Percentiles rank a stretch among this genome's conserved stretches.
These are phyloP conservation scores for Schizotus pectinicornis DNA, from an alignment of 2,888 invertebrate species.

Conservation along the genomic window DNA sequence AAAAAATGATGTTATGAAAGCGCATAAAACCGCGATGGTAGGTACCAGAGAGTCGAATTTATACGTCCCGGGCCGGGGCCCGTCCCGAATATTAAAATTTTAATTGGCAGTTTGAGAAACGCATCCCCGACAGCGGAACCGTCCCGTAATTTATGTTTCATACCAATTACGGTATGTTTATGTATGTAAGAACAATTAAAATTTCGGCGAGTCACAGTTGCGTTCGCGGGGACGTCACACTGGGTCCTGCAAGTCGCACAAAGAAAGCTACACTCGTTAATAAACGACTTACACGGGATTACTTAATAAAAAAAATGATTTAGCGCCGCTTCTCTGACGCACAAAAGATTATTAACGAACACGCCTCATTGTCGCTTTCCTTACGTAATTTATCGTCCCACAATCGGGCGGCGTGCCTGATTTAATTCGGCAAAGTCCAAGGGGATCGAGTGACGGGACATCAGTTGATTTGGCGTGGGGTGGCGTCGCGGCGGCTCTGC, in stretches of 20 bases:
- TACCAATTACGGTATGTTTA: constrained; percentile 36
- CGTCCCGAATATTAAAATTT: constrained; percentile 23
- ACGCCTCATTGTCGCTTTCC: constrained; percentile 34
- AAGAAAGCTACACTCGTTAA: constrained; percentile 27
- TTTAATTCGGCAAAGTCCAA: constrained; percentile 35
- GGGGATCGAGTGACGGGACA: constrained; percentile 13
- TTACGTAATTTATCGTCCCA: constrained; percentile 35
- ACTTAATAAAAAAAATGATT: constrained; percentile 35
- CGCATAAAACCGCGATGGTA: not conserved
- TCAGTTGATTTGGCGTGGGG: not conserved
- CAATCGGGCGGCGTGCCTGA: constrained; percentile 35
- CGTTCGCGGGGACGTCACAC: constrained; percentile 23
- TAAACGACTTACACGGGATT: constrained; percentile 31
- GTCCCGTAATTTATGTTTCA: constrained; percentile 21
- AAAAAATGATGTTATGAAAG: not conserved
- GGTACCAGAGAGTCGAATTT: not conserved
- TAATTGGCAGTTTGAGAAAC: constrained; percentile 28
- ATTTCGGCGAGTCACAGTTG: constrained; percentile 30
- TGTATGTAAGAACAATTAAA: constrained; percentile 34
- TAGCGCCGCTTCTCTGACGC: constrained; percentile 25
- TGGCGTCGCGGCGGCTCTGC: not conserved
- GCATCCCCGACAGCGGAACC: constrained; percentile 7
- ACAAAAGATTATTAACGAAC: constrained; percentile 37
- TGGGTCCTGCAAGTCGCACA: constrained; percentile 21
- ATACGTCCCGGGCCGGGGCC: not conserved